Evolutionary conservation across 2,797 vertebrate species (phyloP).

Genomic region (Acanthis flammea): DNA sequence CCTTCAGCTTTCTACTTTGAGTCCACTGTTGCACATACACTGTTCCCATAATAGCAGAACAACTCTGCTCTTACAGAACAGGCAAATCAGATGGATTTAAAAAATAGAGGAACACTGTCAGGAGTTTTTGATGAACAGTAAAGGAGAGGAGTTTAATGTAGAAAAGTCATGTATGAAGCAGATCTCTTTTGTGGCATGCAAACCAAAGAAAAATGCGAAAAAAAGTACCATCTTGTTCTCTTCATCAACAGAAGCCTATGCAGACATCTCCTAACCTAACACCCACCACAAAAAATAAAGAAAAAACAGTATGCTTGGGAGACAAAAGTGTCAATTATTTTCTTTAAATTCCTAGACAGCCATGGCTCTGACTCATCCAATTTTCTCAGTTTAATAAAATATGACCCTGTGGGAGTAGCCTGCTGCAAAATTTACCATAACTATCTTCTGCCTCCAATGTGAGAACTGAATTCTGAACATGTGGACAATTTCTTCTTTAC

Average conservation of each 20-base stretch:
- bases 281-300: background rate
- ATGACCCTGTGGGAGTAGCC: background rate
- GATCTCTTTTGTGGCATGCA: background rate
- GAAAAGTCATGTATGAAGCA: background rate
- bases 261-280: background rate
- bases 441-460: background rate
- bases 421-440: constrained; percentile 10
- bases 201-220: background rate
- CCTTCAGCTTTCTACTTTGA: background rate
- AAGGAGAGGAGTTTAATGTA: background rate
- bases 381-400: constrained; percentile 42
- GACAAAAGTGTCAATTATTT: background rate
- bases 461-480: background rate
- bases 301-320: background rate
- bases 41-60: background rate
- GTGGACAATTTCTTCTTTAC: background rate
- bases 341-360: constrained; percentile 38
- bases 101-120: background rate
- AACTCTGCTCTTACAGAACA: background rate
- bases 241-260: background rate
- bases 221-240: background rate
- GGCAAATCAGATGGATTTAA: background rate
- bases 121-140: background rate
- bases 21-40: background rate
- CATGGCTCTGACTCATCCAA: constrained; percentile 12